Conservation (phyloP, 1,140 invertebrate species). For the Doryteuthis pealeii region DNA sequence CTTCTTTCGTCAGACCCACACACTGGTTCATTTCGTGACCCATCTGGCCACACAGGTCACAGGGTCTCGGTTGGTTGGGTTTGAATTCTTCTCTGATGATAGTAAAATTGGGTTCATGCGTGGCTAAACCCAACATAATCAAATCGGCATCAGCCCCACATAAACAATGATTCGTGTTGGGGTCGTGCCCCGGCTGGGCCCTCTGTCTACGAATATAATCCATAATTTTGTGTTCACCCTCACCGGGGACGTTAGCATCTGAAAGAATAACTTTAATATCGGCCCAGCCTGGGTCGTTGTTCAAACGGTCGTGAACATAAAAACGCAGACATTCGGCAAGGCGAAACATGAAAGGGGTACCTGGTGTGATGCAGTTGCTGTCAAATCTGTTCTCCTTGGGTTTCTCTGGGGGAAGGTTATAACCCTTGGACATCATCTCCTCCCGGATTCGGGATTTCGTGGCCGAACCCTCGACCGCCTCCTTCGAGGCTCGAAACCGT, state of each 20-base stretch:
- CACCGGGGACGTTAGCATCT: constrained; percentile 97
- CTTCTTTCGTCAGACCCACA: constrained; percentile 68
- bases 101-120: constrained; percentile 98
- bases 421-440: constrained; percentile 70
- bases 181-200: constrained; percentile 93
- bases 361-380: constrained; percentile 98
- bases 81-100: constrained; percentile 93
- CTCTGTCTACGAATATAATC: constrained; percentile 96
- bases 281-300: constrained; percentile 94
- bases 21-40: constrained; percentile 97
- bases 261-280: constrained; percentile 93
- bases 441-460: constrained; percentile 75
- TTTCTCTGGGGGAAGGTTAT: constrained; percentile 84
- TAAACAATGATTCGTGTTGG: constrained; percentile 95
- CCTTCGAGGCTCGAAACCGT: constrained; percentile 95
- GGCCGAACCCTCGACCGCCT: constrained; percentile 84
- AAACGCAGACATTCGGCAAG: constrained; percentile 93
- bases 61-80: constrained; percentile 92
- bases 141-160: constrained; percentile 85
- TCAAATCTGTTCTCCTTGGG: constrained; percentile 92
- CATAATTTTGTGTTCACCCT: constrained; percentile 99
- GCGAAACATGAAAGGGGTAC: constrained; percentile 96
- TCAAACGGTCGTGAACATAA: constrained; percentile 92
- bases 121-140: constrained; percentile 85
- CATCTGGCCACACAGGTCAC: constrained; percentile 95